Conservation (phyloP, 2,797 vertebrate species). For the Myripristis murdjan region DNA sequence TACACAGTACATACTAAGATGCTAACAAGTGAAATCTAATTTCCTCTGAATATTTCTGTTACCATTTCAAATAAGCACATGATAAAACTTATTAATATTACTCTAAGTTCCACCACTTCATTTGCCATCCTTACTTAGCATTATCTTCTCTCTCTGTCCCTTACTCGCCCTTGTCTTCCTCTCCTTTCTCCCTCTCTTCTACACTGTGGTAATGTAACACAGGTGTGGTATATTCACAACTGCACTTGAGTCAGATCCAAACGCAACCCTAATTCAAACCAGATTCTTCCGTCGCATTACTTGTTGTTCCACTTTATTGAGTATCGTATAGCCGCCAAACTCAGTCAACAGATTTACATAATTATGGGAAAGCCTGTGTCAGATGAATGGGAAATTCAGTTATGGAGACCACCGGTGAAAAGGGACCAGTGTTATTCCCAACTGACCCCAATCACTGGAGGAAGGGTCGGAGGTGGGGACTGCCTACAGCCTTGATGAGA, state of each 20-base stretch:
- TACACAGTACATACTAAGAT: conserved; percentile 22
- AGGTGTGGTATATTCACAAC: conserved; percentile 75
- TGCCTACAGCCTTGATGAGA: conserved; percentile 39
- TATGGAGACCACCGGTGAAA: conserved; percentile 79
- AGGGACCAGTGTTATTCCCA: conserved; percentile 68
- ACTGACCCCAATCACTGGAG: conserved; percentile 64
- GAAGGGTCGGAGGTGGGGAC: conserved; percentile 34
- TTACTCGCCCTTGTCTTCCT: conserved; percentile 27
- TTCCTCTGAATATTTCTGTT: conserved; percentile 42
- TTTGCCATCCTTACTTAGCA: conserved; percentile 57
- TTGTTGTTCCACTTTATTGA: conserved; percentile 79
- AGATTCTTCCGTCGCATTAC: conserved; percentile 75
- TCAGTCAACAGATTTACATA: conserved; percentile 87
- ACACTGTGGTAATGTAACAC: conserved; percentile 78
- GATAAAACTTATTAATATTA: conserved; percentile 69
- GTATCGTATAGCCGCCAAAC: conserved; percentile 83
- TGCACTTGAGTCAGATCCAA: conserved; percentile 48
- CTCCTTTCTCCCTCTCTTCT: conserved; percentile 55
- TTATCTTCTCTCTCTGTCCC: conserved; percentile 16
- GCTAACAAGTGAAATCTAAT: conserved; percentile 62
- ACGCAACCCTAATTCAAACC: conserved; percentile 78
- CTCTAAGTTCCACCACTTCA: conserved; percentile 63
- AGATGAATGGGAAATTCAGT: conserved; percentile 85
- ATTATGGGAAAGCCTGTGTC: conserved; percentile 78
- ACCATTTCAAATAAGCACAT: conserved; percentile 66